Evolutionary conservation across 1,140 invertebrate genomes (phyloP), one percentile per base, ranked within the genome.

Genomic region (Caenorhabditis remanei): DNA sequence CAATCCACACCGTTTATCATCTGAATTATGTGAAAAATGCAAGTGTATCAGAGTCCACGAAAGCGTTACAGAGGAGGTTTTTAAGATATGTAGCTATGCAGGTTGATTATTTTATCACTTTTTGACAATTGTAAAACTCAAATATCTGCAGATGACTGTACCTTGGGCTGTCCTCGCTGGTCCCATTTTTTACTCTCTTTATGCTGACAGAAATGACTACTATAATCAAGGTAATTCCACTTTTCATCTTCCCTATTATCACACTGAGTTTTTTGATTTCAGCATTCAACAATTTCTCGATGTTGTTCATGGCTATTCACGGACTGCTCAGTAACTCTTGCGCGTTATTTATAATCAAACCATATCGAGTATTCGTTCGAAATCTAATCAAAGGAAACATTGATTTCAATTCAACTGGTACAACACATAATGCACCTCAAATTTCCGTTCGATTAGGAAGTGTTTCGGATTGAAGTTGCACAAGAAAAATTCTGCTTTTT

Each of bases 161-260:
- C 71, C 71, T 4, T 50, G 32, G 71, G 11, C 16, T 5, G 71
- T n/a, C 4, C 19, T 79, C 0, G 43, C 41, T 9, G 4, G 9
- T 5, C 71, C 71, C 2, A 50, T 79, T 24, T 79, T 79, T 1
- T 79, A 79, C 46, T 79, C 71, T 2, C 21, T 79, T 6, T 79
- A 79, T 24, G 71, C 71, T 2, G 71, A 79, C 24, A 4, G n/a
- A 21, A 48, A 48, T 9, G 40, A 50, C 9, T 79, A 79, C 11
- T 79, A 79, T 79, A 50, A 79, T 79, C 71, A 79, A 79, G 46
- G 71, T 79, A 50, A 50, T 2, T 43, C 2, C 19, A 46, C n/a
- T 71, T 71, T 6, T 1, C 8, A 46, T 43, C 43, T 14, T n/a
- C 16, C 16, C 41, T 46, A n/a, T 46, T 48, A 32, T 32, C 2